phyloP scores from a whole-genome alignment of 2,888 invertebrate genomes.

The Sipha maydis region DNA sequence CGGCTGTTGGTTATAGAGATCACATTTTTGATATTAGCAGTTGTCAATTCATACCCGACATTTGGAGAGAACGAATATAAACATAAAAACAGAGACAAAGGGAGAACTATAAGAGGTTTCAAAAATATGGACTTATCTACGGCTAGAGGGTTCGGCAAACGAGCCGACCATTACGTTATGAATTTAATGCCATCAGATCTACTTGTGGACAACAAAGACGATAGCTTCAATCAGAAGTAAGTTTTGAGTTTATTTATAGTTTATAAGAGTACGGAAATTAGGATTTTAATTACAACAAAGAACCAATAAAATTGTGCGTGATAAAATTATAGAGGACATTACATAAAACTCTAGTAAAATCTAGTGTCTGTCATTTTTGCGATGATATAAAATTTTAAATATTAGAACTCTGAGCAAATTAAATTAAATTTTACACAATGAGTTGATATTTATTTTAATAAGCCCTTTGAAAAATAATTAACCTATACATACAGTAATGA shows the following conservation, averaged over 20 bases:
- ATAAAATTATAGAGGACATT: neutral
- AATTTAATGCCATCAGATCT: constrained; percentile 33
- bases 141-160: constrained; percentile 76
- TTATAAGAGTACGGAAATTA: neutral
- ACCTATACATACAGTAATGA: too few relatives aligned
- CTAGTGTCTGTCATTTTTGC: neutral
- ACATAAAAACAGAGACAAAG: constrained; percentile 66
- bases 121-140: constrained; percentile 74
- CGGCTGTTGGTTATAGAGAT: constrained; percentile 45
- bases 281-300: neutral
- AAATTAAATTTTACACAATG: too few relatives aligned
- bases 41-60: constrained; percentile 42
- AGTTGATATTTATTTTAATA: too few relatives aligned
- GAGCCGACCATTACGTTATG: constrained; percentile 67
- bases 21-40: constrained; percentile 46
- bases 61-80: constrained; percentile 48
- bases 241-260: neutral
- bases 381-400: neutral
- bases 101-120: constrained; percentile 74
- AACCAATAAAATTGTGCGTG: neutral
- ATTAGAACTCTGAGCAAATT: too few relatives aligned
- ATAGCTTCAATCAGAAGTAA: constrained; percentile 46
- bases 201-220: constrained; percentile 23
- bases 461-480: too few relatives aligned
- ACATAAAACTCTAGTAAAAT: neutral